A percentile compares a stretch with the other conserved stretches of the same genome.
Evolutionary conservation across 2,797 vertebrate species (phyloP).

Genomic region (Balearica regulorum): DNA sequence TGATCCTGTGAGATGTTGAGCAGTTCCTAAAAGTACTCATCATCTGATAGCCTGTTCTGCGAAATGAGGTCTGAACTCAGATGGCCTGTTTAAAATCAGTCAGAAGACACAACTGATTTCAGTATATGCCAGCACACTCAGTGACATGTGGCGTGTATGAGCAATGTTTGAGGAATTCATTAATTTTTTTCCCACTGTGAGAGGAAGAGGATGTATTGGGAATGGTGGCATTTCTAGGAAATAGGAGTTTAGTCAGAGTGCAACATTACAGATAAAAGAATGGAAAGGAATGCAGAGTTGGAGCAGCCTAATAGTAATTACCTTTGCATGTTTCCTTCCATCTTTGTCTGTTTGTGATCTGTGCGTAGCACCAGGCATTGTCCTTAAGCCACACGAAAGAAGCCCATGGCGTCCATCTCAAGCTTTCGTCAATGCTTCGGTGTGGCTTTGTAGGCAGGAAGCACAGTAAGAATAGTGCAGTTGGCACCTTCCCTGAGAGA

Average conservation of each 20-base stretch:
- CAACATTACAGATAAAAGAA: background rate
- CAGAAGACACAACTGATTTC: background rate
- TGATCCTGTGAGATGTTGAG: background rate
- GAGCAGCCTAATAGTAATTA: background rate
- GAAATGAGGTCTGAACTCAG: background rate
- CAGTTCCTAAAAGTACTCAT: background rate
- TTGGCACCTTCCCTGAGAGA: background rate
- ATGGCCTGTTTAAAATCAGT: background rate
- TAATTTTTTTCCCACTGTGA: background rate
- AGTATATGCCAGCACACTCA: background rate
- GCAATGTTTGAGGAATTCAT: background rate
- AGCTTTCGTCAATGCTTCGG: background rate
- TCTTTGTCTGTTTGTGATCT: background rate
- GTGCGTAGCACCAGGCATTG: background rate
- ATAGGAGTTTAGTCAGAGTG: background rate
- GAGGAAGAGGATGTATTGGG: background rate
- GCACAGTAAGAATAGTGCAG: background rate
- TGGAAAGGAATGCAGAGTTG: background rate
- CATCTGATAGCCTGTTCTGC: background rate
- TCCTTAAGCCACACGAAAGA: background rate
- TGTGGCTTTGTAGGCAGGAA: slow-evolving; percentile 35
- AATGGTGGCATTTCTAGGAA: background rate
- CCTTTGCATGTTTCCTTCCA: background rate
- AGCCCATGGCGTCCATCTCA: background rate
- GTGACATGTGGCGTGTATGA: background rate